Evolutionary conservation across 2,797 vertebrate species (phyloP).

Genomic region (Centroberyx gerrardi): DNA sequence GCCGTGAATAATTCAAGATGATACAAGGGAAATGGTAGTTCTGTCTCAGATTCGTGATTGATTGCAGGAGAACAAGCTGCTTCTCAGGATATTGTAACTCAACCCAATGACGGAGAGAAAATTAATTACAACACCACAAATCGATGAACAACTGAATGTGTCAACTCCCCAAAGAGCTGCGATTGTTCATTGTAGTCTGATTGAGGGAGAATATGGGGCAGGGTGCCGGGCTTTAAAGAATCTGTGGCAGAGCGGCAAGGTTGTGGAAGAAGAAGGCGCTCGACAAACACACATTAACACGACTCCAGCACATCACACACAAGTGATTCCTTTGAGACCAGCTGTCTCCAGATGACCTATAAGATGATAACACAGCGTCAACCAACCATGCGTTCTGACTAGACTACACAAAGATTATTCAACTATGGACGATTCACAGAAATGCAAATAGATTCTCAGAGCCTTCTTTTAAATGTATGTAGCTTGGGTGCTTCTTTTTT

Average conservation of each 20-base stretch:
- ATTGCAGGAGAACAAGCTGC: constrained; percentile 68
- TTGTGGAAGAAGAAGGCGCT: constrained; percentile 47
- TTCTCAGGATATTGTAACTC: constrained; percentile 81
- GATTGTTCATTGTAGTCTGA: constrained; percentile 77
- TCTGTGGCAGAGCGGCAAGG: constrained; percentile 15
- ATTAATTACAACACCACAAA: constrained; percentile 86
- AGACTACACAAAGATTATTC: background rate
- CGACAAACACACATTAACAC: constrained; percentile 46
- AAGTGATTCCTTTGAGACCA: constrained; percentile 40
- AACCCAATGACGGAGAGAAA: constrained; percentile 77
- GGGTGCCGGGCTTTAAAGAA: constrained; percentile 41
- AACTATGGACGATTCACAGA: constrained; percentile 1
- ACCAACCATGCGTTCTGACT: constrained; percentile 22
- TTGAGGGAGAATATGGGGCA: constrained; percentile 56
- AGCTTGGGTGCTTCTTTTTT: background rate
- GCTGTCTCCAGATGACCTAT: constrained; percentile 5
- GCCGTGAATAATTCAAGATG: constrained; percentile 71
- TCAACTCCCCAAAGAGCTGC: constrained; percentile 79
- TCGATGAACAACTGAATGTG: constrained; percentile 84
- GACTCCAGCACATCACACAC: constrained; percentile 30
- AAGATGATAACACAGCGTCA: constrained; percentile 29
- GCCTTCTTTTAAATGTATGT: constrained; percentile 53
- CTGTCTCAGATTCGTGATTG: constrained; percentile 71
- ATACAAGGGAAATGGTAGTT: constrained; percentile 57
- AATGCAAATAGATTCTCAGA: constrained; percentile 31